These are phyloP conservation scores for Furnarius figulus DNA, from an alignment of 2,113 vertebrate genomes.

Conservation along the genomic window DNA sequence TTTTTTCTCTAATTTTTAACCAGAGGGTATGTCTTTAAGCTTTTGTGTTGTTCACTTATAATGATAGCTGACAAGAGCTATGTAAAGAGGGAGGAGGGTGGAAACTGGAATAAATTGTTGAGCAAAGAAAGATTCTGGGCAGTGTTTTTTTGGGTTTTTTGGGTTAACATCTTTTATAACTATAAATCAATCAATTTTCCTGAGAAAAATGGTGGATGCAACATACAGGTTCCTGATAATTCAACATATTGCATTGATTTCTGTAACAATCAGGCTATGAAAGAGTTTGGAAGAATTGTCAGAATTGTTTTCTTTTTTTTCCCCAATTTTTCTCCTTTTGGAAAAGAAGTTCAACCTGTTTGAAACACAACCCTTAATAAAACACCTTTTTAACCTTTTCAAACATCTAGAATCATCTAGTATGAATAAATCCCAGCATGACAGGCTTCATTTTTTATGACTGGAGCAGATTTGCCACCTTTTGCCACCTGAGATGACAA, in stretches of 20 bases:
- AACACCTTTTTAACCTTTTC: neutral
- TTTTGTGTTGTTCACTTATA: conserved; percentile 64
- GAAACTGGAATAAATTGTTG: neutral
- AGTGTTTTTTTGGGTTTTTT: neutral
- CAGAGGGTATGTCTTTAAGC: conserved; percentile 66
- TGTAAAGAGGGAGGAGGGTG: conserved; percentile 1
- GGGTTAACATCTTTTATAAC: neutral
- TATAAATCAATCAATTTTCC: neutral
- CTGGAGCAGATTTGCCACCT: neutral
- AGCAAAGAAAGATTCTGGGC: neutral
- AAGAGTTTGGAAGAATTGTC: neutral
- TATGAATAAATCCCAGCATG: neutral
- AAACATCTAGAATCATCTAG: neutral
- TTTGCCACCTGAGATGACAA: neutral
- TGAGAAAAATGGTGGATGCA: neutral
- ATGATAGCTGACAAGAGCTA: conserved; percentile 63
- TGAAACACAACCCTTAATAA: neutral
- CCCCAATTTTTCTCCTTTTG: neutral
- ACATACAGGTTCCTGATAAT: neutral
- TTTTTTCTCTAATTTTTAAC: conserved; percentile 28
- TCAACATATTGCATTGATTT: neutral
- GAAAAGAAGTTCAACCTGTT: neutral
- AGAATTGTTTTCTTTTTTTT: fast-evolving
- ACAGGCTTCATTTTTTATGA: neutral
- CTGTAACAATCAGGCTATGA: neutral